Evolutionary conservation across 1,140 invertebrate genomes (phyloP).

Genomic region (Microplitis demolitor): DNA sequence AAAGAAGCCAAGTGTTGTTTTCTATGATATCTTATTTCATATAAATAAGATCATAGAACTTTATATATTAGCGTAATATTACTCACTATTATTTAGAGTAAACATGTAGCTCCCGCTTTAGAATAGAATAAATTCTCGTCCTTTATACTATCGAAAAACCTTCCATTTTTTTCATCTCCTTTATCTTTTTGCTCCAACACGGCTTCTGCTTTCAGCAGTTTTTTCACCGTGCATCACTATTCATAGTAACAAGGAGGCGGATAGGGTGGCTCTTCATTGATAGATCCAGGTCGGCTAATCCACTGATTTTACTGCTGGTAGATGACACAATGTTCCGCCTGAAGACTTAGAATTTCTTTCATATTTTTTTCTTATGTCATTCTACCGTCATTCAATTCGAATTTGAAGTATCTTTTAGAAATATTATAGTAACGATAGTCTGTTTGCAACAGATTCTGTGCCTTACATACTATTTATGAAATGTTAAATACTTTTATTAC

Average conservation of each 20-base stretch:
- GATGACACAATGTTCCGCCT: constrained; percentile 35
- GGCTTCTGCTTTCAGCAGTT: neutral
- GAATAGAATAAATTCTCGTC: constrained; percentile 10
- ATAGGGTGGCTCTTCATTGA: constrained; percentile 30
- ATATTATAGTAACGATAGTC: constrained; percentile 49
- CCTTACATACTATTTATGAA: no score
- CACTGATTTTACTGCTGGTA: constrained; percentile 44
- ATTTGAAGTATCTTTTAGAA: constrained; percentile 37
- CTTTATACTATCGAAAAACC: constrained; percentile 1
- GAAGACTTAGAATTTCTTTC: constrained; percentile 36
- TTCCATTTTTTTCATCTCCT: neutral
- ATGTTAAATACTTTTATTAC: no score
- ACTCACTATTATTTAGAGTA: constrained; percentile 23
- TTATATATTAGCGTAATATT: constrained; percentile 22
- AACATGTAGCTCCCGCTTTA: constrained; percentile 8
- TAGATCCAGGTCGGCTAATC: constrained; percentile 49
- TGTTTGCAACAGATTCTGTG: constrained; percentile 30
- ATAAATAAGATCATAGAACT: constrained; percentile 16
- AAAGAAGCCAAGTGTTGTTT: constrained; percentile 8
- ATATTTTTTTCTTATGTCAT: constrained; percentile 4
- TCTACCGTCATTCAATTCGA: constrained; percentile 41
- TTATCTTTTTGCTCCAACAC: neutral
- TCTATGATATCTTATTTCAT: constrained; percentile 15
- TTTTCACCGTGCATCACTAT: constrained; percentile 20
- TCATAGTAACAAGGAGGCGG: constrained; percentile 28